Evolutionary conservation across 2,888 invertebrate species (phyloP).

Genomic region (Apamea epomidion): DNA sequence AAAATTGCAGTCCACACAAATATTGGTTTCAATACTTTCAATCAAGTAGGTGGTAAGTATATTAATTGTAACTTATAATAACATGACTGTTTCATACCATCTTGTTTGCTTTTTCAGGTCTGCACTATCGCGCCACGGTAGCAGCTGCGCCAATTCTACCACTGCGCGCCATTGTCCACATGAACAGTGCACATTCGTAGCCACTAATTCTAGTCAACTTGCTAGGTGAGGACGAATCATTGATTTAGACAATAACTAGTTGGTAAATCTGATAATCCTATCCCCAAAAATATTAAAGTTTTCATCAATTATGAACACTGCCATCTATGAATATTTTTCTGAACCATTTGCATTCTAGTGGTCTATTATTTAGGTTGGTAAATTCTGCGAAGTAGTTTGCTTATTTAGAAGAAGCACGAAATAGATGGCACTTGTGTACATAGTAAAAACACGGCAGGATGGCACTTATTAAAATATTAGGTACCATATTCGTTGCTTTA

Average conservation of each 20-base stretch:
- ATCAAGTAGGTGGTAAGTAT: neutral
- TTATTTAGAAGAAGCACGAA: neutral
- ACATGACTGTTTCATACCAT: neutral
- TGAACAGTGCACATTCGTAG: constrained; percentile 78
- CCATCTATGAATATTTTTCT: constrained; percentile 57
- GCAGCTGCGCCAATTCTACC: constrained; percentile 55
- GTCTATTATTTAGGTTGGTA: neutral
- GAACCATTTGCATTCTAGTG: neutral
- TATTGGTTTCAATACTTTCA: neutral
- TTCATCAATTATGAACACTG: constrained; percentile 22
- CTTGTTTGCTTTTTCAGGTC: constrained; percentile 70
- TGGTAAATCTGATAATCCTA: neutral
- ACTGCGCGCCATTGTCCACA: constrained; percentile 75
- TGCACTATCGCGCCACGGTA: constrained; percentile 71
- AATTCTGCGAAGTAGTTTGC: neutral
- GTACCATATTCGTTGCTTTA: neutral
- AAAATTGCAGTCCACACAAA: neutral
- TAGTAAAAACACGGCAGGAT: neutral
- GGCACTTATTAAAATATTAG: neutral
- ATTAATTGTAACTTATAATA: neutral
- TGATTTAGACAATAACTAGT: neutral
- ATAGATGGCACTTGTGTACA: constrained; percentile 67
- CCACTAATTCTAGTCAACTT: constrained; percentile 76
- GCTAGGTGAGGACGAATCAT: constrained; percentile 72
- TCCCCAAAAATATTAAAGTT: neutral